Evolutionary conservation across 2,113 vertebrate species (phyloP).

Genomic region (Actinemys pallida): DNA sequence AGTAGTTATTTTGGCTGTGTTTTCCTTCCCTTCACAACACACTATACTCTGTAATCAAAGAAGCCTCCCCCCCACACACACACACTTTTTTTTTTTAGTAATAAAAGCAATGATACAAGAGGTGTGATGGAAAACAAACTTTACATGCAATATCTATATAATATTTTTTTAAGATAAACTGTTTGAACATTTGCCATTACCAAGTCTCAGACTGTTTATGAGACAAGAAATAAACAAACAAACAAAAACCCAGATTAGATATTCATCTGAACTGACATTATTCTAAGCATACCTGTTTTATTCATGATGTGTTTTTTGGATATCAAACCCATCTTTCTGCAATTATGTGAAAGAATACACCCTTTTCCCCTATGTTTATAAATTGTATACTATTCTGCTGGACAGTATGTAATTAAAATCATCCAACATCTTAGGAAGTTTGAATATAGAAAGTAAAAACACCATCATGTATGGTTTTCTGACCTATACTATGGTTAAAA

Average conservation of each 20-base stretch:
- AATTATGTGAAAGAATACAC: background rate
- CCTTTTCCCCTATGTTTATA: background rate
- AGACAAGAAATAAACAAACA: background rate
- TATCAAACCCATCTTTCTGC: background rate
- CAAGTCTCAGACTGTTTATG: background rate
- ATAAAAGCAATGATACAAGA: background rate
- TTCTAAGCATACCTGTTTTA: background rate
- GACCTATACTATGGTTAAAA: background rate
- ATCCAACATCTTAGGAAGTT: background rate
- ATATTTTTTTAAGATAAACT: background rate
- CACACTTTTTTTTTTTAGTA: background rate
- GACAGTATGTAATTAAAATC: background rate
- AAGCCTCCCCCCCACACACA: accelerated
- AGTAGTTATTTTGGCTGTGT: background rate
- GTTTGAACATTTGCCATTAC: background rate
- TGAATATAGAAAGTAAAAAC: background rate
- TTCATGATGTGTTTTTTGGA: background rate
- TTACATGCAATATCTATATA: background rate
- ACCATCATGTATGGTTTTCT: background rate
- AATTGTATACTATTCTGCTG: background rate
- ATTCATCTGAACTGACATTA: background rate
- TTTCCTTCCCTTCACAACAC: background rate
- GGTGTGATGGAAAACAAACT: background rate
- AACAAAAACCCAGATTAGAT: background rate
- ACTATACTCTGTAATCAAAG: background rate